Base-by-base conservation (phyloP, 2,888 invertebrate species). In the Diloba caeruleocephala region DNA sequence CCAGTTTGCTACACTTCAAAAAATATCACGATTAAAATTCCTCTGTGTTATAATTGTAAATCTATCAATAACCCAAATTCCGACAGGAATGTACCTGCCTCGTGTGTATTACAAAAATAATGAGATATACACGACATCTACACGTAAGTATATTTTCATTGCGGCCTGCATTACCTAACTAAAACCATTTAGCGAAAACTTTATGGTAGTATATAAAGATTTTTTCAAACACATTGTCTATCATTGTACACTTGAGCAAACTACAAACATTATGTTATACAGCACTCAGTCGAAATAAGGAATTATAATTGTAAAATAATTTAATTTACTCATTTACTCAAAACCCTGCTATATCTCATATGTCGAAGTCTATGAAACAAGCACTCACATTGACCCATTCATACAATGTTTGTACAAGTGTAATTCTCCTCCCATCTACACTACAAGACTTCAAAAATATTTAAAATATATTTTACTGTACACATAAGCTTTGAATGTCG, bases 211-310 rank as follows among this genome's bases (percentile, higher is more conserved):
- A 46, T 60, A 17, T 49, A 36, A 60, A 50, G 31, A 53, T 53
- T 53, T 53, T 36, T 56, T 53, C 73, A 69, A 69, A 55, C 54
- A 51, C 41, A 68, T 46, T 61, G 34, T 61, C 48, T 53, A 52
- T 52, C 34, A 55, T 66, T 71, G 63, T 67, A 72, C 64, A 65
- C 37, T 71, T 71, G 78, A 76, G 73, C 71, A 71, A 71, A 59
- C 42, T 38, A 42, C 51, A 53, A 60, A 64, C 42, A 42, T 44
- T 65, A 64, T 14, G 48, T 42, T 46, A 71, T 44, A 48, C 46
- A 69, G 52, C 60, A 60, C 70, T 58, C 49, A 25, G 33, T 48
- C 28, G 25, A 53, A 52, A 58, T 34, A 37, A 54, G 25, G 12
- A 41, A 54, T 63, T 32, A 29, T 39, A 52, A 46, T 62, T 45